Conservation (phyloP, 2,888 invertebrate genomes). For the Polietes domitor region DNA sequence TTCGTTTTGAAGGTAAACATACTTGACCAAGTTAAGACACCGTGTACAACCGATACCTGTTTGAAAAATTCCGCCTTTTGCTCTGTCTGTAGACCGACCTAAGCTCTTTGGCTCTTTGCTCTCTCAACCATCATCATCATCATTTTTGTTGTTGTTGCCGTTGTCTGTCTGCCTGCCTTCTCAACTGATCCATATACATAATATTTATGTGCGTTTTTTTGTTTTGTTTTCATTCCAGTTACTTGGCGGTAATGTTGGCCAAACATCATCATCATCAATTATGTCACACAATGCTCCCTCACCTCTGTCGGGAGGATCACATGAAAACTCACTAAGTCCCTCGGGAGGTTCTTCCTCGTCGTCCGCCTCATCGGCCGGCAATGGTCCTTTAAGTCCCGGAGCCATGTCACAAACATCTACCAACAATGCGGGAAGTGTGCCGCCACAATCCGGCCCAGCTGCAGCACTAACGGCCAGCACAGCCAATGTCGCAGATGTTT, state of each 20-base stretch:
- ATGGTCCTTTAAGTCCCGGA: constrained; percentile 80
- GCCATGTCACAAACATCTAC: constrained; percentile 81
- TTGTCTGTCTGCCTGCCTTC: constrained; percentile 34
- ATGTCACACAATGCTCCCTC: constrained; percentile 83
- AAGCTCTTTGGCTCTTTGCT: not conserved
- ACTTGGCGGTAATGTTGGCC: constrained; percentile 71
- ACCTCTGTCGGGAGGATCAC: constrained; percentile 89
- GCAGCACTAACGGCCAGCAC: constrained; percentile 50
- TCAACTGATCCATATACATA: constrained; percentile 47
- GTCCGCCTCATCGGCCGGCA: constrained; percentile 77
- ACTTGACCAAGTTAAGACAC: constrained; percentile 58
- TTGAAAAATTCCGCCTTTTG: constrained; percentile 69
- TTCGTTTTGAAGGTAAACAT: constrained; percentile 29
- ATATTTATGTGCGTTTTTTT: constrained; percentile 16
- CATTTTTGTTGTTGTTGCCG: constrained; percentile 28
- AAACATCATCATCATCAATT: constrained; percentile 85
- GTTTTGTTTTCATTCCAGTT: constrained; percentile 69
- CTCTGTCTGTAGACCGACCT: too few relatives aligned
- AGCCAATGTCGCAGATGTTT: constrained; percentile 67
- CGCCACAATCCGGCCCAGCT: constrained; percentile 40
- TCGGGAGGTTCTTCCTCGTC: constrained; percentile 82
- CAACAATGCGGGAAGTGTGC: constrained; percentile 72
- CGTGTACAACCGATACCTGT: constrained; percentile 70
- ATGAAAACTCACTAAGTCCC: constrained; percentile 87
- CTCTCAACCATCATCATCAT: constrained; percentile 18